Base-by-base conservation (phyloP, 2,888 invertebrate species). In the Mactromeris polynyma region DNA sequence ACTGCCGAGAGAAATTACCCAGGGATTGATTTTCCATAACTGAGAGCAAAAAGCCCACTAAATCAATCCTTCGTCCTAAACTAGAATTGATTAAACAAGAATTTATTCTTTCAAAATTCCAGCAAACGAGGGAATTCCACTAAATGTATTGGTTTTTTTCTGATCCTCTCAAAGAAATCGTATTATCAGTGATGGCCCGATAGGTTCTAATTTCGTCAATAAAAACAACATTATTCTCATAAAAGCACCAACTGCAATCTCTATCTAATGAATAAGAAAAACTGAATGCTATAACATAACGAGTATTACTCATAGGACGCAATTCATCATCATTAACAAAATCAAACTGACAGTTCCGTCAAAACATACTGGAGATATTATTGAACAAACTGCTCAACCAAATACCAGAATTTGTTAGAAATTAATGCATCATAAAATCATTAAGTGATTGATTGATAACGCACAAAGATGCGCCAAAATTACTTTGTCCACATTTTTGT, bases 61-160 rank as follows among this genome's bases (percentile, higher is more conserved):
- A 36, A 73, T 73, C 73, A 73, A 73, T 73, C 36, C 9, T 33
- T 73, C 73, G 17, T 33, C 73, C 33, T 36, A 33, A 73, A 73
- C 73, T 14, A 33, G 73, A 14, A 73, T 73, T 31, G 73, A 73
- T 36, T 73, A 73, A 73, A 73, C 73, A 73, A 33, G 36, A 73
- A 73, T 73, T 73, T 73, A 73, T 73, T 73, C 73, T 36, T 73
- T 73, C 73, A 73, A 73, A 73, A 73, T 36, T 73, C 73, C 73
- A 73, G 19, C 73, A 17, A 73, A 33, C 73, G 26, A 73, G 73
- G 36, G 36, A 73, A 73, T 73, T 17, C 73, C 36, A 33, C 73
- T 36, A 19, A 73, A 73, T 73, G 19, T 73, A 73, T 73, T 73
- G 73, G 73, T 36, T 73, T 73, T 51, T 73, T 36, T 64, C 33